Evolutionary conservation across 2,888 invertebrate species (phyloP).

Genomic region (Amphiduros pacificus): DNA sequence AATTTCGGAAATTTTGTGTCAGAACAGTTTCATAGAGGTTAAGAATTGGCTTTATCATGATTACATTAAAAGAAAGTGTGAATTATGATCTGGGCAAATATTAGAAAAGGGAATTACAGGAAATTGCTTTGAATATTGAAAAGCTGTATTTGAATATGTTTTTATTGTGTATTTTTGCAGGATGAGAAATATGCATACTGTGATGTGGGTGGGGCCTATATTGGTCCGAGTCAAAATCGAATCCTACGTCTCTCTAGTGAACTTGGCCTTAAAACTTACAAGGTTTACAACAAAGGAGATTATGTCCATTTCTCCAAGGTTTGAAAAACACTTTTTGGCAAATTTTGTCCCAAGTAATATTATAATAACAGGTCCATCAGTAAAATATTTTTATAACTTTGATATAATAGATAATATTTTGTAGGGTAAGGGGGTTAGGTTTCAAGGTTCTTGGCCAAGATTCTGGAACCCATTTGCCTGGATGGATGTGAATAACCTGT

Average conservation of each 20-base stretch:
- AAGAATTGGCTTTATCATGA: too few relatives aligned
- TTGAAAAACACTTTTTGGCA: neutral
- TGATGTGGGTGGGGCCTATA: constrained; percentile 60
- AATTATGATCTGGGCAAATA: too few relatives aligned
- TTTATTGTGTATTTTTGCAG: constrained; percentile 31
- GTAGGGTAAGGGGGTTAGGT: constrained; percentile 37
- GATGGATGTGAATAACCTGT: constrained; percentile 49
- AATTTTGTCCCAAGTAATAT: neutral
- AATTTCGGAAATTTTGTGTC: too few relatives aligned
- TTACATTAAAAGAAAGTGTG: too few relatives aligned
- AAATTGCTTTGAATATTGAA: too few relatives aligned
- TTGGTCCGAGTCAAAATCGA: constrained; percentile 58
- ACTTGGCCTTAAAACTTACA: constrained; percentile 49
- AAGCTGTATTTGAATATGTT: too few relatives aligned
- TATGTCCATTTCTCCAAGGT: constrained; percentile 18
- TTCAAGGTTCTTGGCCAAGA: constrained; percentile 38
- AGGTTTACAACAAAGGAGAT: constrained; percentile 14
- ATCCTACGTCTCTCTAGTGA: constrained; percentile 54
- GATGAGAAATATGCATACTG: constrained; percentile 42
- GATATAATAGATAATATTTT: too few relatives aligned
- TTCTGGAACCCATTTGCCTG: constrained; percentile 40
- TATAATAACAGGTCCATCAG: neutral
- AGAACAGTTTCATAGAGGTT: too few relatives aligned
- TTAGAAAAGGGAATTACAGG: too few relatives aligned
- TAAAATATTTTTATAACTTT: too few relatives aligned